Evolutionary conservation across 2,888 invertebrate species (phyloP).

Genomic region (Ganaspis brasiliensis): DNA sequence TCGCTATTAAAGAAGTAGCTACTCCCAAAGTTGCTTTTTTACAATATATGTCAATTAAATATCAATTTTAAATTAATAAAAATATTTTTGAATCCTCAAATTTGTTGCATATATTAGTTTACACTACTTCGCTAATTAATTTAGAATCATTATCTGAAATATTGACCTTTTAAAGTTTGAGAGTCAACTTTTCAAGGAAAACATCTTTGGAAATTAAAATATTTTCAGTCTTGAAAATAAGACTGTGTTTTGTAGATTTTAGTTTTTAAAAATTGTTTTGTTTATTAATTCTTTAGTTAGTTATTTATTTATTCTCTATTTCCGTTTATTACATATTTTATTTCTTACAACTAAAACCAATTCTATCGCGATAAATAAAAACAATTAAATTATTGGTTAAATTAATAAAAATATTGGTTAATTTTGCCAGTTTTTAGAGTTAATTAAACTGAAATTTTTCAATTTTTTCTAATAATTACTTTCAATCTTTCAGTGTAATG

Average conservation of each 20-base stretch:
- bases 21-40: neutral
- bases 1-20: neutral
- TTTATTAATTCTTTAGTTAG: no score
- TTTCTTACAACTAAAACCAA: no score
- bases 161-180: conserved; percentile 26
- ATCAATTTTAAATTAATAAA: neutral
- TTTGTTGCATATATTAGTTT: neutral
- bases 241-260: neutral
- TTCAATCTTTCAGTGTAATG: no score
- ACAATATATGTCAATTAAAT: neutral
- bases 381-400: no score
- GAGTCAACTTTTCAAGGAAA: conserved; percentile 39
- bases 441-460: no score
- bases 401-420: no score
- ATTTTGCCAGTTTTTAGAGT: no score
- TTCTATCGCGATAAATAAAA: no score
- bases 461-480: no score
- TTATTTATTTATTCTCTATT: neutral
- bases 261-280: no score
- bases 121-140: neutral
- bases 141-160: conserved; percentile 22
- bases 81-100: neutral
- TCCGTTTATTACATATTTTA: no score
- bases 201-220: neutral
- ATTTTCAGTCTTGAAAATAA: neutral